phyloP scores from a whole-genome alignment of 2,797 vertebrate genomes.

The Rhadinocentrus ornatus region DNA sequence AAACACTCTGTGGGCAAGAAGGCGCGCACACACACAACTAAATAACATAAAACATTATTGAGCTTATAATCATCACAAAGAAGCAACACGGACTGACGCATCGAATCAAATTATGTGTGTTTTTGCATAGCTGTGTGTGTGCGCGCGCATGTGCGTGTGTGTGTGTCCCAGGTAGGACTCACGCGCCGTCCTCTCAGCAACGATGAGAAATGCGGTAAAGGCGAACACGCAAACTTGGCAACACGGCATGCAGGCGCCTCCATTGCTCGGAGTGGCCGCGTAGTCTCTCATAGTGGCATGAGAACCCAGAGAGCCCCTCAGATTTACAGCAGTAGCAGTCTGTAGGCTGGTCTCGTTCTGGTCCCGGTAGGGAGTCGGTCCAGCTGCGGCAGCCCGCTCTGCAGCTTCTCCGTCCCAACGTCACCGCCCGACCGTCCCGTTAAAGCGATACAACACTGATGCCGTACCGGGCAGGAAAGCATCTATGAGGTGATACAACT shows the following conservation, averaged over 20 bases:
- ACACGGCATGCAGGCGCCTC: conserved; percentile 73
- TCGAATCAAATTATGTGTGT: neutral
- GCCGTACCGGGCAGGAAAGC: neutral
- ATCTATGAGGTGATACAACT: neutral
- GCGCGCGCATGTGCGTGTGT: conserved; percentile 4
- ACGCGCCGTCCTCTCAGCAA: conserved; percentile 83
- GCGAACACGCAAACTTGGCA: conserved; percentile 81
- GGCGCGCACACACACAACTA: conserved; percentile 15
- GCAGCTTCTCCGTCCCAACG: conserved; percentile 46
- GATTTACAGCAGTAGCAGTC: neutral
- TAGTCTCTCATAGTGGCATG: conserved; percentile 71
- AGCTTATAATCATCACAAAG: neutral
- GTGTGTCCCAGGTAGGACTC: conserved; percentile 74
- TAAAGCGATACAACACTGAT: conserved; percentile 64
- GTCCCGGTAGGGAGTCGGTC: conserved; percentile 44
- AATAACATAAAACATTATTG: conserved; percentile 18
- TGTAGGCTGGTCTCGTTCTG: conserved; percentile 22
- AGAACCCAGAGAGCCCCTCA: neutral
- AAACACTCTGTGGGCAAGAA: neutral
- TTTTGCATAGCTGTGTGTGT: conserved; percentile 9
- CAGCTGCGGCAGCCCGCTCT: conserved; percentile 59
- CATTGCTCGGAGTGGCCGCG: conserved; percentile 51
- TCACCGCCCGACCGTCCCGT: conserved; percentile 68
- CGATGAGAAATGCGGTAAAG: conserved; percentile 79
- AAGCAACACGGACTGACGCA: neutral